Conservation (phyloP, 64 coral and sea anemone species). For the Astreopora myriophthalma region DNA sequence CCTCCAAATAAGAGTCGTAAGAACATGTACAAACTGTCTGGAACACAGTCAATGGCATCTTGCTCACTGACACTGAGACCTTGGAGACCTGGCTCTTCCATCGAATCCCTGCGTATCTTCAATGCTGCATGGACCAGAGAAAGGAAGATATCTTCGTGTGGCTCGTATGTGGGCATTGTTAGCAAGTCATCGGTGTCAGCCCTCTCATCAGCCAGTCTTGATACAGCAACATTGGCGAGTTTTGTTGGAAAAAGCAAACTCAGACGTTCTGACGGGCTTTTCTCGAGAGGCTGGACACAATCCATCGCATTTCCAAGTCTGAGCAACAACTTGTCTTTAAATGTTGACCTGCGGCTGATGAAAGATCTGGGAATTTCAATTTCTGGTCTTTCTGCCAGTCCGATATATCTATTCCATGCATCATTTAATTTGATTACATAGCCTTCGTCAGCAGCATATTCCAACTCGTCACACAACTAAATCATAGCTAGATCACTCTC, state of each 20-base stretch:
- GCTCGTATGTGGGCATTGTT: background rate
- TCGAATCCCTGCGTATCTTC: slow-evolving; percentile 58
- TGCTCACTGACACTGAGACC: slow-evolving; percentile 23
- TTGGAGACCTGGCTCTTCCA: slow-evolving; percentile 47
- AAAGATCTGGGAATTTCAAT: slow-evolving; percentile 59
- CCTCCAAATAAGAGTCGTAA: slow-evolving; percentile 52
- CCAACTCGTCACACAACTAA: slow-evolving; percentile 57
- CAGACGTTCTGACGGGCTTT: slow-evolving; percentile 51
- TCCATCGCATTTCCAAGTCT: slow-evolving; percentile 17
- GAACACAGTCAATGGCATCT: slow-evolving; percentile 29
- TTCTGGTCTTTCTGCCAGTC: slow-evolving; percentile 43
- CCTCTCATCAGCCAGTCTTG: slow-evolving; percentile 24
- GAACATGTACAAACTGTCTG: slow-evolving; percentile 45
- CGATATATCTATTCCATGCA: slow-evolving; percentile 60
- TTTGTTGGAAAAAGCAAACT: slow-evolving; percentile 59
- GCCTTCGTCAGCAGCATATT: slow-evolving; percentile 62
- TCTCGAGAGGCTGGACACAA: slow-evolving; percentile 51
- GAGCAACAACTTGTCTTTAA: slow-evolving; percentile 75
- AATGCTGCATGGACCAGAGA: slow-evolving; percentile 67
- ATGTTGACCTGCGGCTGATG: slow-evolving; percentile 59
- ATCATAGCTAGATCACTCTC: slow-evolving; percentile 41
- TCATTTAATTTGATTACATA: slow-evolving; percentile 65
- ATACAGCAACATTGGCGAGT: slow-evolving; percentile 56
- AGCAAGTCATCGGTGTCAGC: slow-evolving; percentile 36
- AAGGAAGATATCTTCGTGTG: slow-evolving; percentile 64